Base-by-base conservation (phyloP, 2,888 invertebrate genomes). In the Drepana falcataria region DNA sequence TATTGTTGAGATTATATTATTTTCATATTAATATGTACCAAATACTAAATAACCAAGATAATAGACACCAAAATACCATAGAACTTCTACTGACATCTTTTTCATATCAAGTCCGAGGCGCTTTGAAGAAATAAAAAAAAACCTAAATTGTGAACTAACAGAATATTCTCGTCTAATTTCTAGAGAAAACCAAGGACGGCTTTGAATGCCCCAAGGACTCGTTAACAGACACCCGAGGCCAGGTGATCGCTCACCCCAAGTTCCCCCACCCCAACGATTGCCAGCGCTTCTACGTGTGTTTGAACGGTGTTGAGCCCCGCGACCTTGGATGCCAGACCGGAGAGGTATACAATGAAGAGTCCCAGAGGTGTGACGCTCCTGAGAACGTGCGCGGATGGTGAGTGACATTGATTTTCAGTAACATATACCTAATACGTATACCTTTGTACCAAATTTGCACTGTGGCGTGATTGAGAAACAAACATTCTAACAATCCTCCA, bases 361-460 rank as follows among this genome's bases (percentile, higher is more conserved):
- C 93, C 0, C 95, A 96, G 84, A 94, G 93, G 79, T 98, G 98
- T 82, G 97, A 97, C 80, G 94, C 96, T 1, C 97, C 97, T 41
- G 96, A 97, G 87, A 97, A 97, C 83, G 97, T 97, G 54, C 93
- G 95, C 68, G 97, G 96, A 92, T 97, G 97, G 96, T 96, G 76
- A 92, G 94, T 85, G 51, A 54, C 49, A n/a, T 35, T 52, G 33
- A 48, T 51, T 47, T 35, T 48, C 51, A 49, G 21, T 54, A 37
- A 56, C 21, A 21, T 21, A 21, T 21, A 21, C 21, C 21, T 21
- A 21, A 21, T 21, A 21, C 21, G 21, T 21, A 21, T 21, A 21
- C 21, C 21, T 21, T 21, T 21, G 21, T 21, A 21, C 21, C 21
- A 21, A 21, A 21, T 21, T 21, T 21, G 21, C 21, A 1, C 21